Evolutionary conservation across 2,797 vertebrate species (phyloP).

Genomic region (Macropus fuliginosus): DNA sequence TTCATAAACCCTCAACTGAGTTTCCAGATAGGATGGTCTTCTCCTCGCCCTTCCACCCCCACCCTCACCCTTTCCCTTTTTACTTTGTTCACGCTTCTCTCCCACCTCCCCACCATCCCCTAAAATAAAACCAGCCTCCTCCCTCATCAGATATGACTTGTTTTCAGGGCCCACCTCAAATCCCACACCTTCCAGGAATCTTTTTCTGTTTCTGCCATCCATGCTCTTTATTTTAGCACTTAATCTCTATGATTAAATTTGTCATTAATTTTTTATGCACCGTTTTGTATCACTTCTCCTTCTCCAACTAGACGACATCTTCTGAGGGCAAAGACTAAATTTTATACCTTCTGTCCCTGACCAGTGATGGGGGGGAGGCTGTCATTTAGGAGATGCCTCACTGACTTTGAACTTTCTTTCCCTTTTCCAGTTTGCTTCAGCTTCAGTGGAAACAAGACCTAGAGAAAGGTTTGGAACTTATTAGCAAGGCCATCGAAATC

Average conservation of each 20-base stretch:
- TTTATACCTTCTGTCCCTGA: background rate
- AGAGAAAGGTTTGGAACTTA: constrained; percentile 96
- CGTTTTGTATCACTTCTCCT: constrained; percentile 6
- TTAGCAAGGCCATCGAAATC: constrained; percentile 99
- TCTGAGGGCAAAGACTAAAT: constrained; percentile 22
- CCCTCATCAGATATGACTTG: background rate
- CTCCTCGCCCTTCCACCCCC: background rate
- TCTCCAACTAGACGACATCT: constrained; percentile 12
- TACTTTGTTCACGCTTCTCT: background rate
- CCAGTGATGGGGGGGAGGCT: background rate
- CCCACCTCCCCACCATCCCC: background rate
- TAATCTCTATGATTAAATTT: background rate
- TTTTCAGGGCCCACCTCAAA: background rate
- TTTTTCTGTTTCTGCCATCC: background rate
- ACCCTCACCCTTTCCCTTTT: background rate
- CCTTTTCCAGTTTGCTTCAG: constrained; percentile 93
- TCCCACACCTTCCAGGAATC: background rate
- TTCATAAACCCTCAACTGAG: background rate
- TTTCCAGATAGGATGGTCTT: background rate
- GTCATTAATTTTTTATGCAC: background rate
- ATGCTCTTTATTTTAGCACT: background rate
- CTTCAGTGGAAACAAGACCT: constrained; percentile 99
- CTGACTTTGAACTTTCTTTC: constrained; percentile 53
- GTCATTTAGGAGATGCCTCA: constrained; percentile 4
- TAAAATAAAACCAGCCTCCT: background rate